Conservation (phyloP, 37 sponge, comb jelly and placozoan genomes). For the Beroe forskalii region DNA sequence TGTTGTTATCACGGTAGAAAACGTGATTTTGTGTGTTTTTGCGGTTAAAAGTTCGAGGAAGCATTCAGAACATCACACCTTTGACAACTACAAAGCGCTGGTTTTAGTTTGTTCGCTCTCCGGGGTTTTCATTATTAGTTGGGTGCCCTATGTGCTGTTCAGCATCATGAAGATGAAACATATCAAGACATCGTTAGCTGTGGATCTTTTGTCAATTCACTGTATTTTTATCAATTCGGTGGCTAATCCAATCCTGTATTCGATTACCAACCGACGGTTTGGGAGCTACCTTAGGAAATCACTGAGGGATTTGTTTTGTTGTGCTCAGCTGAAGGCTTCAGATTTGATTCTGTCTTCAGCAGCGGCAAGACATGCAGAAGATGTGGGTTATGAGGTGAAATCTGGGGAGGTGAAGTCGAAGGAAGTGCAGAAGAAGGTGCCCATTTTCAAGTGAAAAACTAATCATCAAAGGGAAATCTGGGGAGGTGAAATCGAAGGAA, state of each 20-base stretch:
- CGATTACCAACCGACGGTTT: slow-evolving; percentile 24
- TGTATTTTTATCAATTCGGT: slow-evolving; percentile 41
- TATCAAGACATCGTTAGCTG: not conserved
- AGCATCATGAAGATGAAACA: not conserved
- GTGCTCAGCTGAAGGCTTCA: too few species aligned
- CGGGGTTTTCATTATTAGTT: not conserved
- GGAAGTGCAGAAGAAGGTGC: too few species aligned
- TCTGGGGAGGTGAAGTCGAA: too few species aligned
- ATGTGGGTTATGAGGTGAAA: too few species aligned
- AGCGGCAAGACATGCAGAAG: too few species aligned
- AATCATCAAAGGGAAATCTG: too few species aligned
- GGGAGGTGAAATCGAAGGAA: too few species aligned
- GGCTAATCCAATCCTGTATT: slow-evolving; percentile 48
- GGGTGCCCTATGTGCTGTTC: not conserved
- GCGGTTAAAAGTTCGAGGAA: not conserved
- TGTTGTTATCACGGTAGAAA: not conserved
- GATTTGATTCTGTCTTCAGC: too few species aligned
- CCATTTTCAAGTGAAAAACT: too few species aligned
- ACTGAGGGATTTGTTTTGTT: not conserved
- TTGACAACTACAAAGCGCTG: slow-evolving; percentile 20
- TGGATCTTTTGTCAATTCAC: not conserved
- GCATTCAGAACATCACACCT: not conserved
- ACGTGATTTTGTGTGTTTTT: not conserved
- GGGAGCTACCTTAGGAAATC: not conserved
- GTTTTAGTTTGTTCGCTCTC: not conserved